phyloP scores from a whole-genome alignment of 2,797 vertebrate species.

The Lagothrix lagotricha region DNA sequence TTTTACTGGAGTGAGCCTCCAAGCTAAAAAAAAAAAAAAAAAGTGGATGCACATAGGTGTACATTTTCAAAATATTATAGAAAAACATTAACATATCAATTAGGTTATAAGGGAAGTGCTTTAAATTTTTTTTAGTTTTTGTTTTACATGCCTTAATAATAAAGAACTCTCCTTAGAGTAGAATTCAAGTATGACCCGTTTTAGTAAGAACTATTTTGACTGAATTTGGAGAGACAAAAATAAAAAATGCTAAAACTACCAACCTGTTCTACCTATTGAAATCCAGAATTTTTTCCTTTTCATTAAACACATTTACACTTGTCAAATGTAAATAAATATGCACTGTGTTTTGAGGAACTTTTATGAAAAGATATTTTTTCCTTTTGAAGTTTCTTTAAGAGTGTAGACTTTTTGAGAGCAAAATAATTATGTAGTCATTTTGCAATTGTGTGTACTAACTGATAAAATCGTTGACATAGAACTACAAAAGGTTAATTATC shows the following conservation, averaged over 20 bases:
- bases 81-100: conserved; percentile 32
- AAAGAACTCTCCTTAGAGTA: conserved; percentile 54
- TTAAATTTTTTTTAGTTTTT: background rate
- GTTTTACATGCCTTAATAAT: conserved; percentile 40
- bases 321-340: background rate
- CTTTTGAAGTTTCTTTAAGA: background rate
- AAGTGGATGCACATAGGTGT: background rate
- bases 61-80: conserved; percentile 46
- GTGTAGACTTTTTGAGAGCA: background rate
- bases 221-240: conserved; percentile 41
- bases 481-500: background rate
- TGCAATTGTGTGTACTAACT: background rate
- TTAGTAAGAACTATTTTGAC: conserved; percentile 38
- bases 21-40: background rate
- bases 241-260: background rate
- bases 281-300: background rate
- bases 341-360: background rate
- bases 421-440: conserved; percentile 31
- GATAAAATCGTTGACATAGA: background rate
- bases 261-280: conserved; percentile 25
- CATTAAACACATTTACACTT: background rate
- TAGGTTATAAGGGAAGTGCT: background rate
- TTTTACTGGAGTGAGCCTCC: background rate
- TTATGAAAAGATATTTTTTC: conserved; percentile 9
- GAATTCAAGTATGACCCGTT: conserved; percentile 21